phyloP scores from a whole-genome alignment of 2,797 vertebrate genomes.

The Aplochiton taeniatus region DNA sequence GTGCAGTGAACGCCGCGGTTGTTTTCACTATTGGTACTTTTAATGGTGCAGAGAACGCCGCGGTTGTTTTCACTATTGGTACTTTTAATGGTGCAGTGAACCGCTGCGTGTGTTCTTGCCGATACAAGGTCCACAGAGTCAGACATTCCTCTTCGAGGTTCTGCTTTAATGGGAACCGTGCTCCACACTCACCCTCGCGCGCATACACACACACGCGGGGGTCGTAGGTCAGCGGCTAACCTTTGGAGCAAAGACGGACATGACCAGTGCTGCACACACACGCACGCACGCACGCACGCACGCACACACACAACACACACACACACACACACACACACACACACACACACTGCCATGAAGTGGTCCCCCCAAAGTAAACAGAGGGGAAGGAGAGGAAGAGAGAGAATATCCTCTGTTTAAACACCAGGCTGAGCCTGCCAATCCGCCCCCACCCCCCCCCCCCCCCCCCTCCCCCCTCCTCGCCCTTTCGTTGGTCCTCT shows the following conservation, averaged over 20 bases:
- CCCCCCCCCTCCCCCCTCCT: background rate
- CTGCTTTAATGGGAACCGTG: no score
- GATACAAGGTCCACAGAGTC: no score
- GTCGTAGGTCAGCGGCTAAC: background rate
- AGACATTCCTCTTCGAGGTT: no score
- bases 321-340: background rate
- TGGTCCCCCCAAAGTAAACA: constrained; percentile 3
- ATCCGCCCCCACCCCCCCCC: rapidly evolving
- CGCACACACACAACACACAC: background rate
- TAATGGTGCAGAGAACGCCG: no score
- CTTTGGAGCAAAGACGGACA: background rate
- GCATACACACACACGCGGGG: no score
- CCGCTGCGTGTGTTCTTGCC: no score
- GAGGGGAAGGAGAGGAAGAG: constrained; percentile 23
- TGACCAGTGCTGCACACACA: background rate
- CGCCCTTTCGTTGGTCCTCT: background rate
- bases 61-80: no score
- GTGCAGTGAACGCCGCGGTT: no score
- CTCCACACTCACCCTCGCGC: no score
- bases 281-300: background rate
- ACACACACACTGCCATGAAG: background rate
- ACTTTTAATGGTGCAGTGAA: no score
- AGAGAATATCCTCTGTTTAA: constrained; percentile 43
- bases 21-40: no score
- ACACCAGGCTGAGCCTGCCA: constrained; percentile 10